These are phyloP conservation scores for Amblyopsis hoosieri DNA, from an alignment of 2,797 vertebrate species.

Conservation along the genomic window DNA sequence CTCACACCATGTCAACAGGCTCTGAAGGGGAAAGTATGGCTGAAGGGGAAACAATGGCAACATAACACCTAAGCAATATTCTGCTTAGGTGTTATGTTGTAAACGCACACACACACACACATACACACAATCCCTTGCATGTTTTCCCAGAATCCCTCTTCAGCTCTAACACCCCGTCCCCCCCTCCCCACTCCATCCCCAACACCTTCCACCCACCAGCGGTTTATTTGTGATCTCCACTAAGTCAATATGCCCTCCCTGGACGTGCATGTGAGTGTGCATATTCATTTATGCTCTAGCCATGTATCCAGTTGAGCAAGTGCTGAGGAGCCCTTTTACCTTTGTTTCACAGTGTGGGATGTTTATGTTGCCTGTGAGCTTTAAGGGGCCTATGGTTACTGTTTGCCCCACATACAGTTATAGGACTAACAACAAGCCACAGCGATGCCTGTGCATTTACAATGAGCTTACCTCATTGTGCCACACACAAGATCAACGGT, in stretches of 20 bases:
- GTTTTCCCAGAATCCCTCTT: neutral
- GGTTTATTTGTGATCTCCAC: constrained; percentile 19
- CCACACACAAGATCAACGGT: constrained; percentile 15
- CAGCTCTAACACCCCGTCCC: neutral
- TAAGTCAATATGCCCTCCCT: constrained; percentile 25
- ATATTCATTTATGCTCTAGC: constrained; percentile 41
- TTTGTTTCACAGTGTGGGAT: constrained; percentile 50
- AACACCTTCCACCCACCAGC: neutral
- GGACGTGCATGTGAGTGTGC: constrained; percentile 12
- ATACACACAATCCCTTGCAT: no score
- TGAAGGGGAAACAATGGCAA: no score
- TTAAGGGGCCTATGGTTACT: constrained; percentile 48
- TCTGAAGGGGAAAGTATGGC: no score
- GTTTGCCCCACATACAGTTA: constrained; percentile 48
- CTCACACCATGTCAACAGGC: no score
- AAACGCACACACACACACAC: neutral
- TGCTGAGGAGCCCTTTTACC: constrained; percentile 47
- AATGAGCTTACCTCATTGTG: constrained; percentile 25
- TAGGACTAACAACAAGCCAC: constrained; percentile 24
- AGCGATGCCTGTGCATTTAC: constrained; percentile 39
- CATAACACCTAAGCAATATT: no score
- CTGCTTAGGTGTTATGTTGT: neutral
- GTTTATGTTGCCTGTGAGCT: constrained; percentile 54
- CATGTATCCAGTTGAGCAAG: constrained; percentile 34
- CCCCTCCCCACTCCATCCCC: neutral